Base-by-base conservation (phyloP, 1,140 invertebrate genomes). In the Thaumatotibia leucotreta region DNA sequence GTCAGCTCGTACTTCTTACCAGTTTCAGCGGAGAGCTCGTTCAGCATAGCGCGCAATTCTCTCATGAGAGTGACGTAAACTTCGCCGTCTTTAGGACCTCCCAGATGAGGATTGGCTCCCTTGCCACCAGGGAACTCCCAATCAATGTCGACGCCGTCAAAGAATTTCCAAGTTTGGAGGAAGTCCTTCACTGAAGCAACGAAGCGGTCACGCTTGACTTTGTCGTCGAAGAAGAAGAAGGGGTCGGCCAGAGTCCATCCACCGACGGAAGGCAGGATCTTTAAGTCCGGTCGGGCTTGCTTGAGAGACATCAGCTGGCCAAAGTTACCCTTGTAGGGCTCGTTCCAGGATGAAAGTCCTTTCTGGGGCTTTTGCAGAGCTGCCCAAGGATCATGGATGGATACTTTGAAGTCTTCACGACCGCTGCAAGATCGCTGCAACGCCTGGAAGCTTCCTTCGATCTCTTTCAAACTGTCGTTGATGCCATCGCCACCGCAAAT, bases 41-140 rank as follows among this genome's bases (percentile, higher is more conserved):
- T 80, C 5, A 91, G 68, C 88, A 91, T 91, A 50, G 86, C 77
- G 64, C 88, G 81, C 4, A 91, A 70, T 70, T 91, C 88, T 49
- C 83, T 87, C 88, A 91, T 89, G n/a, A 91, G 73, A 4, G 45
- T 24, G 1, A 90, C 81, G 61, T 90, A 90, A 4, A 76, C 62
- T 50, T 86, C 75, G 33, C 88, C 88, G 27, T 90, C 88, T 63
- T 90, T 80, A 31, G 84, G 85, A 23, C 84, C 66, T 29, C 88
- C 88, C 1, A 91, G 77, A 52, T 83, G 65, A 35, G 86, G 86
- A 58, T 89, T 91, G 45, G 88, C 88, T 10, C 88, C 88, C 63
- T 91, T 91, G 66, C 88, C 88, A 14, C 88, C 88, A 67, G 88
- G 88, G 80, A 91, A 91, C 50, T 91, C 88, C 88, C 88, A 91